A percentile compares a stretch with the other conserved stretches of the same genome.
Conservation (phyloP, 1,140 invertebrate genomes). For the Bombus huntii region DNA sequence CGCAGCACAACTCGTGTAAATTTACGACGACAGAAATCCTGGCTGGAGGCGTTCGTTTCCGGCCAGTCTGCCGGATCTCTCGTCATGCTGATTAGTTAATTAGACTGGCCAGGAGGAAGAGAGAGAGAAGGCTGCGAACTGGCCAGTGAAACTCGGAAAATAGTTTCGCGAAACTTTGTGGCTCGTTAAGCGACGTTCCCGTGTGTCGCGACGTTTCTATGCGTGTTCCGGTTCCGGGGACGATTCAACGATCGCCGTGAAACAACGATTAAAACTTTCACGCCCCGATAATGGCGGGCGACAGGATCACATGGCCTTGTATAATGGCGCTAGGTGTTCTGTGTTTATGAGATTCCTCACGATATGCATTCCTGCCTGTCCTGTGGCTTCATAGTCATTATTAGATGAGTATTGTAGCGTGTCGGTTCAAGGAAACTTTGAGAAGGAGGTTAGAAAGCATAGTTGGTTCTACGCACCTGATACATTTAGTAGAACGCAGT, state of each 20-base stretch:
- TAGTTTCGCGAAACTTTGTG: constrained; percentile 47
- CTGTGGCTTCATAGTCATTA: not conserved
- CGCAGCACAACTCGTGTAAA: constrained; percentile 44
- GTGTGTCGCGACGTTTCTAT: not conserved
- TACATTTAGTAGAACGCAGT: not conserved
- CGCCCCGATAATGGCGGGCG: constrained; percentile 21
- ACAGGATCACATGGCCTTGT: constrained; percentile 48
- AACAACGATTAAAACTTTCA: constrained; percentile 34
- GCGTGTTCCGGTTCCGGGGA: not conserved
- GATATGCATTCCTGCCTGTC: not conserved
- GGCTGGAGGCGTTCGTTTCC: constrained; percentile 57
- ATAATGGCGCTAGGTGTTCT: not conserved
- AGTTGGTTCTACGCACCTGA: not conserved
- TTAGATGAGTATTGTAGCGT: not conserved
- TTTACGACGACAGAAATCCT: constrained; percentile 63
- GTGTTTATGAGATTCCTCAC: not conserved
- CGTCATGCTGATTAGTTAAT: constrained; percentile 62
- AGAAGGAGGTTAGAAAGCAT: not conserved
- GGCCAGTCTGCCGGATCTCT: constrained; percentile 17
- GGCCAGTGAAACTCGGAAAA: constrained; percentile 39
- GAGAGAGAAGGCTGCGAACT: not conserved
- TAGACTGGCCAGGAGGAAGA: constrained; percentile 19
- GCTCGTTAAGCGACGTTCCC: constrained; percentile 42
- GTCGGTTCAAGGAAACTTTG: not conserved
- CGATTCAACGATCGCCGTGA: constrained; percentile 13